Base-by-base conservation (phyloP, 2,888 invertebrate species). In the Eristalinus sepulchralis region DNA sequence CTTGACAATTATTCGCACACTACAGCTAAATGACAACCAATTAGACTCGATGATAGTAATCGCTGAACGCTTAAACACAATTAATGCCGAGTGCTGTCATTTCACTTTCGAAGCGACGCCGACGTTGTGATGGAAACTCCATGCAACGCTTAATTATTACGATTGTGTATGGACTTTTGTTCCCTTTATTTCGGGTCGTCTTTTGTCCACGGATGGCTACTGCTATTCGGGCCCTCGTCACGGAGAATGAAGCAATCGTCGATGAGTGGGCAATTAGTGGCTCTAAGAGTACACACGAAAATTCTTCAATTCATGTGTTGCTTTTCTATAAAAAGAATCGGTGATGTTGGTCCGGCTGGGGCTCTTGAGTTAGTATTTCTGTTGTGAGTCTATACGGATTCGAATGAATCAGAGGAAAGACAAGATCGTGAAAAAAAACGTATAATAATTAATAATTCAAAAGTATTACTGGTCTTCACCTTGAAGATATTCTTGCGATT, bases 1-100 rank as follows among this genome's bases (percentile, higher is more conserved):
- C 34, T 55, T 36, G 68, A 33, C 76, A 76, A 76, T 60, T 66
- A 60, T 76, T 77, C 34, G 60, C 34, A 33, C 9, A 57, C 4
- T 33, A 60, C 39, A 55, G 34, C 33, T 11, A 76, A 67, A 67
- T 67, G 39, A 62, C 53, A 62, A 63, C 77, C 68, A 77, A 63
- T 77, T 77, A 70, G 60, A 67, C 33, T 53, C 33, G 62, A 68
- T 36, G 77, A 77, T 77, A 55, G 17, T 62, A 62, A 71, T 55
- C 59, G 53, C 27, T n/a, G 13, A 66, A 62, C 53, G 60, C 70
- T 63, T 72, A 39, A 47, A 33, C 53, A 47, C 47, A 63, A 73
- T 75, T 80, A 83, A 59, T 22, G 60, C 24, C 75, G n/a, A 70
- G 70, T 66, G 71, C 47, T 79, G 72, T 79, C 72, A 60, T 72